Conservation (phyloP, 2,888 invertebrate species). For the Chaitophorus viminalis region DNA sequence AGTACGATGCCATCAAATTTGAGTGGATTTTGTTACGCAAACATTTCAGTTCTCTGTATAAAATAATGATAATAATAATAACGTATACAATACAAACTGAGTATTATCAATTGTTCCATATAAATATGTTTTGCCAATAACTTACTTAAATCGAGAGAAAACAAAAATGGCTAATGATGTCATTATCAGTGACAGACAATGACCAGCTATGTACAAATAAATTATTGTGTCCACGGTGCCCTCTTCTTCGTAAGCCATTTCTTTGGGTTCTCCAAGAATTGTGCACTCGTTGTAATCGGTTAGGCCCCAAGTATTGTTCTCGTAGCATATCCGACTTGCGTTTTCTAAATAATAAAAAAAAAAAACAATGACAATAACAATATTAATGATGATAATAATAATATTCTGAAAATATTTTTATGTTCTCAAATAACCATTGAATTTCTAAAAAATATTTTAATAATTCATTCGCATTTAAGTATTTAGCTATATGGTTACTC, state of each 20-base stretch:
- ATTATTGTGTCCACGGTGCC: constrained; percentile 45
- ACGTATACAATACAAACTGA: neutral
- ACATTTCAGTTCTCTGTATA: constrained; percentile 64
- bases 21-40: constrained; percentile 63
- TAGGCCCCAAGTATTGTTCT: constrained; percentile 82
- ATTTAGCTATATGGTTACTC: too few relatives aligned
- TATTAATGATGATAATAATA: neutral
- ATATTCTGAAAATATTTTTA: too few relatives aligned
- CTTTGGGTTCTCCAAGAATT: neutral
- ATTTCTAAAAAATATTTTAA: too few relatives aligned
- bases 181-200: constrained; percentile 54
- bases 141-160: constrained; percentile 49
- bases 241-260: constrained; percentile 32
- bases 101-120: neutral
- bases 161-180: constrained; percentile 54
- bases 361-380: neutral
- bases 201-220: constrained; percentile 49
- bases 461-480: too few relatives aligned
- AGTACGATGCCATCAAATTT: constrained; percentile 52
- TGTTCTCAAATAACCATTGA: too few relatives aligned
- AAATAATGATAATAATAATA: neutral
- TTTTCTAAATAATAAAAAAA: constrained; percentile 62
- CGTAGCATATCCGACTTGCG: constrained; percentile 71
- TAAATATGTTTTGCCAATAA: neutral
- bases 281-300: constrained; percentile 49